Percentiles rank a stretch among this genome's conserved stretches.
phyloP scores from a whole-genome alignment of 2,797 vertebrate species.

The Cyprinella venusta region DNA sequence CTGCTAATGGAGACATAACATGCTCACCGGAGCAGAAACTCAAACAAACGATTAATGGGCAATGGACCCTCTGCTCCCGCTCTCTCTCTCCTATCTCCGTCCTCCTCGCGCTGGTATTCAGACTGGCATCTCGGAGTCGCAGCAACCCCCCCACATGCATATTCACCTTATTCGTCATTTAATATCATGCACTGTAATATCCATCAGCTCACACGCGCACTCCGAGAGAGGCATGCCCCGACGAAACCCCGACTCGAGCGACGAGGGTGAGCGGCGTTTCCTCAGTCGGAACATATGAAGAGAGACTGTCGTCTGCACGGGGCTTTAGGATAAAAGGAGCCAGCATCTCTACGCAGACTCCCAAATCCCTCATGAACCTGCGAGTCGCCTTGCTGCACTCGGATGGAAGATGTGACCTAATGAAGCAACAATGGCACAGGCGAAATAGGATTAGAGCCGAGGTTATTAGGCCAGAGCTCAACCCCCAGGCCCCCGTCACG shows the following conservation, averaged over 20 bases:
- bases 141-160: constrained; percentile 40
- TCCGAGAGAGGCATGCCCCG: neutral
- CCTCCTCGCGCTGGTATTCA: constrained; percentile 53
- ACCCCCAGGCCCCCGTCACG: constrained; percentile 42
- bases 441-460: constrained; percentile 62
- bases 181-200: neutral
- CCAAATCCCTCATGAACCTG: constrained; percentile 54
- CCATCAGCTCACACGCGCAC: neutral
- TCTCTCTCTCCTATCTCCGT: constrained; percentile 57
- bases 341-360: constrained; percentile 47
- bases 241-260: neutral
- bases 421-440: constrained; percentile 57
- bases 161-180: neutral
- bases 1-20: constrained; percentile 85
- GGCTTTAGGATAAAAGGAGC: constrained; percentile 45
- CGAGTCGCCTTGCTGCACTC: constrained; percentile 55
- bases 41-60: constrained; percentile 86
- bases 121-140: constrained; percentile 68
- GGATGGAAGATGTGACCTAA: constrained; percentile 63
- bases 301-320: neutral
- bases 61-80: constrained; percentile 75
- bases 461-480: constrained; percentile 57
- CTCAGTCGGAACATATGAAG: constrained; percentile 4
- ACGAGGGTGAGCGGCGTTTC: neutral
- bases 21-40: constrained; percentile 81